A percentile compares a stretch with the other conserved stretches of the same genome.
phyloP scores from a whole-genome alignment of 2,888 invertebrate genomes.

The Syritta pipiens region DNA sequence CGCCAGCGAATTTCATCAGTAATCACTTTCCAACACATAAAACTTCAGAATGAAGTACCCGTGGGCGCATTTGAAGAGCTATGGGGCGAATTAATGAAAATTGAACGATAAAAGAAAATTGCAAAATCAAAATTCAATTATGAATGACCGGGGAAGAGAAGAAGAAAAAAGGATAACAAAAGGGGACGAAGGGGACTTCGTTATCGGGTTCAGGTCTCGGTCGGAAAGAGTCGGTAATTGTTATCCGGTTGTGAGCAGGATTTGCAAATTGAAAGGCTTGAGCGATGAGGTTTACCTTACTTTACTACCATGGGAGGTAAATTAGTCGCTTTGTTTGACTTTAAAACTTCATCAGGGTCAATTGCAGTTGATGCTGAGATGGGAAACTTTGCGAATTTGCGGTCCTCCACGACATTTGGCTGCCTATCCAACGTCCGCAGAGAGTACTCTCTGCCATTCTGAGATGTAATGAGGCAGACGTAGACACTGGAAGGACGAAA shows the following conservation, averaged over 20 bases:
- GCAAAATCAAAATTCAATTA: constrained; percentile 67
- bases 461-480: too few relatives aligned
- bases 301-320: constrained; percentile 23
- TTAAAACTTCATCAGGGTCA: constrained; percentile 16
- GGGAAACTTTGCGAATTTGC: background rate
- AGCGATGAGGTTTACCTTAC: constrained; percentile 37
- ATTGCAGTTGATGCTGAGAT: background rate
- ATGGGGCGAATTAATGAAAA: constrained; percentile 58
- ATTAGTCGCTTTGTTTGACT: constrained; percentile 20
- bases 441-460: too few relatives aligned
- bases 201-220: constrained; percentile 14
- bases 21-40: constrained; percentile 58
- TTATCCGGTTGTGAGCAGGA: constrained; percentile 25
- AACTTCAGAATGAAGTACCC: constrained; percentile 42
- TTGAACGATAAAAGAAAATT: constrained; percentile 63
- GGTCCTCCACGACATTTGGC: too few relatives aligned
- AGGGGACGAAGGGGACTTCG: background rate
- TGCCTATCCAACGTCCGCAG: too few relatives aligned
- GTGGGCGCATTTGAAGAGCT: constrained; percentile 40
- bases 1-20: constrained; percentile 37
- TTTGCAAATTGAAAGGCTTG: constrained; percentile 32
- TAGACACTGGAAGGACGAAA: too few relatives aligned
- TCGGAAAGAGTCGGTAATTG: constrained; percentile 20
- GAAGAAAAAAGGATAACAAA: background rate
- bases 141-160: constrained; percentile 14